A percentile compares a stretch with the other conserved stretches of the same genome.
These are phyloP conservation scores for Peromyscus attwateri DNA, from an alignment of 2,797 vertebrate genomes.

Conservation along the genomic window DNA sequence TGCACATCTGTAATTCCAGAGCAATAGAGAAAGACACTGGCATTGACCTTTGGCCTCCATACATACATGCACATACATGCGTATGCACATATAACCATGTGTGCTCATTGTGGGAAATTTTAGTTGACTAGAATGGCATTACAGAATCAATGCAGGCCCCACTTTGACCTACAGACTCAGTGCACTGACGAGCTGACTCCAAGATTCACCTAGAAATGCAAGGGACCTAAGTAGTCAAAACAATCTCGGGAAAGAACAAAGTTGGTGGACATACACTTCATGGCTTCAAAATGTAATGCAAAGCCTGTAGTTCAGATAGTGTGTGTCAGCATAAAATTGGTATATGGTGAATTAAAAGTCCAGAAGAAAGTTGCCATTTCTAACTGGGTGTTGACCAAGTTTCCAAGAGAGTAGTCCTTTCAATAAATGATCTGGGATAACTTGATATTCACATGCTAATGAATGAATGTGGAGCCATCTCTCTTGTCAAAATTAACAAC, in stretches of 20 bases:
- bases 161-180: constrained; percentile 17
- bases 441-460: not conserved
- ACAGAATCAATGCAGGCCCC: not conserved
- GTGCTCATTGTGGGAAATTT: constrained; percentile 5
- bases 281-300: not conserved
- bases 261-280: not conserved
- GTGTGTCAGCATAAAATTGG: not conserved
- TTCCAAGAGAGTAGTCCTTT: constrained; percentile 32
- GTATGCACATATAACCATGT: not conserved
- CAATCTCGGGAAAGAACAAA: constrained; percentile 8
- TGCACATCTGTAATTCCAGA: not conserved
- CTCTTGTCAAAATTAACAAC: not conserved
- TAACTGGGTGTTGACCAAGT: not conserved
- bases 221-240: not conserved
- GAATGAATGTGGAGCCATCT: constrained; percentile 15
- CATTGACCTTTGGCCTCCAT: not conserved
- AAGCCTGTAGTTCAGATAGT: not conserved
- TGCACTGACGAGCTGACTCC: not conserved
- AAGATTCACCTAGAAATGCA: constrained; percentile 51
- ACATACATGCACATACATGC: not conserved
- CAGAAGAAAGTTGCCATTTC: not conserved
- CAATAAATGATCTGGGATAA: not conserved
- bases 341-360: not conserved
- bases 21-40: not conserved
- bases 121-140: not conserved